A percentile compares a stretch with the other conserved stretches of the same genome.
Conservation (phyloP, 2,888 invertebrate genomes). For the Strigamia maritima region DNA sequence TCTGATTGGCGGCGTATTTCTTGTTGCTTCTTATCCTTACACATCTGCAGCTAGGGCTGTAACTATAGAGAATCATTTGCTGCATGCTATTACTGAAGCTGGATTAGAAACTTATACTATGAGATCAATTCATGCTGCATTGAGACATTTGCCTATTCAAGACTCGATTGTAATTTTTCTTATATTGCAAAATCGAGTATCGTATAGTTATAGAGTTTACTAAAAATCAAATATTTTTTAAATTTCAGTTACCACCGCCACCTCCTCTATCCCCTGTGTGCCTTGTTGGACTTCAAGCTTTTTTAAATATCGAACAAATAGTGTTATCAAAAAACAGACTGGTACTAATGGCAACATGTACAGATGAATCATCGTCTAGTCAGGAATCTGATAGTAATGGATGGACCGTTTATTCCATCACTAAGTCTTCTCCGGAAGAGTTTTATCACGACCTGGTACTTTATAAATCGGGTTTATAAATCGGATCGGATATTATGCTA, state of each 20-base stretch:
- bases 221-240: conserved; percentile 30
- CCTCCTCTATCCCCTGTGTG: conserved; percentile 62
- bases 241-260: conserved; percentile 59
- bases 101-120: conserved; percentile 74
- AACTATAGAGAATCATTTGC: conserved; percentile 62
- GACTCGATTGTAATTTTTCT: conserved; percentile 14
- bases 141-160: conserved; percentile 44
- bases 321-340: conserved; percentile 47
- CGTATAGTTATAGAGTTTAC: neutral
- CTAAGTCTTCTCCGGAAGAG: conserved; percentile 62
- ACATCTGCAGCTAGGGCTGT: conserved; percentile 67
- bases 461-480: conserved; percentile 11
- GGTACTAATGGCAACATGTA: conserved; percentile 47
- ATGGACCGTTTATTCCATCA: conserved; percentile 72
- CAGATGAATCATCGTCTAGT: conserved; percentile 43
- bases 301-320: conserved; percentile 59
- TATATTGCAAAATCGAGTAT: neutral
- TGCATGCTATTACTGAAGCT: conserved; percentile 69
- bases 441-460: conserved; percentile 65
- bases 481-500: neutral
- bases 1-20: conserved; percentile 51
- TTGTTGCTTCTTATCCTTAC: conserved; percentile 65
- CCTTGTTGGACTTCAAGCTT: conserved; percentile 65
- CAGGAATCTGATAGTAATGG: conserved; percentile 45
- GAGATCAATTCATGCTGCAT: conserved; percentile 51